A percentile compares a stretch with the other conserved stretches of the same genome.
Conservation (phyloP, 2,113 vertebrate genomes). For the Jaculus jaculus region DNA sequence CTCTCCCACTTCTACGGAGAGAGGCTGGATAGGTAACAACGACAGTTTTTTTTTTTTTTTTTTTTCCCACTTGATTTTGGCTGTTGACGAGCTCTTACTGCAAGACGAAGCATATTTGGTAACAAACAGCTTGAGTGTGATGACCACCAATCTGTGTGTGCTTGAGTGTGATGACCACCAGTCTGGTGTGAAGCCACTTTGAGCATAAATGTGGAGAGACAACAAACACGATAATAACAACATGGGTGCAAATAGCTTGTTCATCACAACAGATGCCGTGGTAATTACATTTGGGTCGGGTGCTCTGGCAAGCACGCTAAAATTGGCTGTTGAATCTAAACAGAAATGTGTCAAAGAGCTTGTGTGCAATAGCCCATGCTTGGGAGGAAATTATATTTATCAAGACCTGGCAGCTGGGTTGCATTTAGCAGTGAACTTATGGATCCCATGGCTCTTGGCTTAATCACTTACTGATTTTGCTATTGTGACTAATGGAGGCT, state of each 20-base stretch:
- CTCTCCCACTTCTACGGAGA: not conserved
- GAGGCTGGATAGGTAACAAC: not conserved
- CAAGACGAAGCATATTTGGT: not conserved
- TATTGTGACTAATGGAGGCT: not conserved
- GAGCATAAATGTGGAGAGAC: not conserved
- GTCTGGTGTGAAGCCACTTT: not conserved
- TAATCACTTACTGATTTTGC: not conserved
- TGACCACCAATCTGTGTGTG: not conserved
- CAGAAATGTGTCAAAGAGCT: not conserved
- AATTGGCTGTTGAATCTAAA: constrained; percentile 31
- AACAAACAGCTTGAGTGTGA: not conserved
- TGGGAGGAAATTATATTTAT: not conserved
- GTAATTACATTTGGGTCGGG: not conserved
- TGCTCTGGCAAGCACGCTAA: not conserved
- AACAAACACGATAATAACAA: not conserved
- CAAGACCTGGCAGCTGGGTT: not conserved
- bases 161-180: not conserved
- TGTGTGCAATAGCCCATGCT: not conserved
- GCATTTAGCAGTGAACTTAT: not conserved
- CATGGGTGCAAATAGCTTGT: not conserved
- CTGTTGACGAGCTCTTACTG: not conserved
- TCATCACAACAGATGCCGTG: not conserved
- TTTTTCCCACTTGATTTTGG: not conserved
- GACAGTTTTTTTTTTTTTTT: too few species aligned
- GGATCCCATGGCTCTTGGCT: not conserved